phyloP scores from a whole-genome alignment of 2,113 vertebrate species.

The Phaetusa simplex region DNA sequence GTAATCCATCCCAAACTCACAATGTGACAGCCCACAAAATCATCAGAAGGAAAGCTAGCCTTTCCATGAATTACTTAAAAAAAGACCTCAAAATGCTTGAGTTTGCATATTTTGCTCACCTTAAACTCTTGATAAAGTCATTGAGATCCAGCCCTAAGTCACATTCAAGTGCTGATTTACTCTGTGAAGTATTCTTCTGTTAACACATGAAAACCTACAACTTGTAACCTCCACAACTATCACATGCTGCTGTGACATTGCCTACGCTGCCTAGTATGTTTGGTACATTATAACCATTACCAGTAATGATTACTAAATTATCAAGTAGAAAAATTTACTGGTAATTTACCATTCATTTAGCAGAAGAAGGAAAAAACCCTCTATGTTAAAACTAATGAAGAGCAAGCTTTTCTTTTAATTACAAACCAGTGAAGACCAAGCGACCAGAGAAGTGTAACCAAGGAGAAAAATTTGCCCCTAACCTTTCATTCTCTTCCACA shows the following conservation, averaged over 20 bases:
- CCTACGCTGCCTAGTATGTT: not conserved
- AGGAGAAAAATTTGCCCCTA: not conserved
- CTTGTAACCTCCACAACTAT: not conserved
- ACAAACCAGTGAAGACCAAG: not conserved
- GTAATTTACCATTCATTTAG: not conserved
- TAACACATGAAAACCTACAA: not conserved
- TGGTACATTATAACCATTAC: not conserved
- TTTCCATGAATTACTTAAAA: not conserved
- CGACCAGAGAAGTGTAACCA: not conserved
- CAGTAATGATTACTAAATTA: not conserved
- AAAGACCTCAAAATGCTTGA: not conserved
- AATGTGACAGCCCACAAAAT: not conserved
- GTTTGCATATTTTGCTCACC: not conserved
- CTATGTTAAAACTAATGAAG: not conserved
- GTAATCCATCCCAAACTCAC: not conserved
- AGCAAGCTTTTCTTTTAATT: not conserved
- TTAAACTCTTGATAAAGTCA: not conserved
- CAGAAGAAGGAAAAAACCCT: not conserved
- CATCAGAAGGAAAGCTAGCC: not conserved
- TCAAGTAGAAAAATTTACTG: not conserved
- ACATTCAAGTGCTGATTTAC: not conserved
- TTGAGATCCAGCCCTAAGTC: not conserved
- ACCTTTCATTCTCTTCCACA: not conserved
- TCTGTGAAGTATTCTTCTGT: not conserved
- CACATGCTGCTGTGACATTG: not conserved